Evolutionary conservation across 2,888 invertebrate genomes (phyloP).

Genomic region (Danaus chrysippus): DNA sequence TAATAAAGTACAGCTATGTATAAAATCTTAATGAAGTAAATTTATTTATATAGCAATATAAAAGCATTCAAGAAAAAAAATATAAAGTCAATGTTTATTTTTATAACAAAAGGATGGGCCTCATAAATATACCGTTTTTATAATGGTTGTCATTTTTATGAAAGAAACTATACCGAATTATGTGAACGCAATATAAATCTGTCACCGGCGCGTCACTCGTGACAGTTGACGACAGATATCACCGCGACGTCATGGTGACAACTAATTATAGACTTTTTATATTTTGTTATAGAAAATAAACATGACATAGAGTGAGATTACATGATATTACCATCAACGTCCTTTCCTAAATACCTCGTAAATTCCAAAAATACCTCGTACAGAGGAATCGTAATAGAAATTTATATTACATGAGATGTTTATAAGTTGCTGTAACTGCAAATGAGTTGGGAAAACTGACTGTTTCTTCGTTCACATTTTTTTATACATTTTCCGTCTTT

Average conservation of each 20-base stretch:
- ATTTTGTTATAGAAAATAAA: slow-evolving; percentile 17
- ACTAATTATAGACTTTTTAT: slow-evolving; percentile 23
- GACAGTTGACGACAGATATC: slow-evolving; percentile 18
- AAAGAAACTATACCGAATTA: neutral
- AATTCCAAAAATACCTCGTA: neutral
- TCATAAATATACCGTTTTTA: neutral
- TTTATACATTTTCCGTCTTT: too few relatives aligned
- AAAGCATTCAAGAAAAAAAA: too few relatives aligned
- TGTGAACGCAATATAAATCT: neutral
- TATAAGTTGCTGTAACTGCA: slow-evolving; percentile 6
- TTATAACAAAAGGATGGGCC: too few relatives aligned
- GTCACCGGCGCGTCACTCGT: neutral
- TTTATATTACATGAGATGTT: neutral
- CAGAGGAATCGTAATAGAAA: neutral
- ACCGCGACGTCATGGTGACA: slow-evolving; percentile 18
- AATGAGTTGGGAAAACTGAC: slow-evolving; percentile 1
- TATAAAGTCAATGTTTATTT: too few relatives aligned
- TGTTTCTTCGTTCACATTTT: neutral
- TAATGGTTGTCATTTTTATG: neutral
- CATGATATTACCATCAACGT: neutral
- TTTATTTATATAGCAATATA: too few relatives aligned
- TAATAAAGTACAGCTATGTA: too few relatives aligned
- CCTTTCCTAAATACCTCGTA: neutral
- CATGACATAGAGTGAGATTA: neutral
- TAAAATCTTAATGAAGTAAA: too few relatives aligned